Percentiles rank a stretch among this genome's conserved stretches.
Evolutionary conservation across 23 tunicate species (phyloP).

Genomic region (Pegea sp.): DNA sequence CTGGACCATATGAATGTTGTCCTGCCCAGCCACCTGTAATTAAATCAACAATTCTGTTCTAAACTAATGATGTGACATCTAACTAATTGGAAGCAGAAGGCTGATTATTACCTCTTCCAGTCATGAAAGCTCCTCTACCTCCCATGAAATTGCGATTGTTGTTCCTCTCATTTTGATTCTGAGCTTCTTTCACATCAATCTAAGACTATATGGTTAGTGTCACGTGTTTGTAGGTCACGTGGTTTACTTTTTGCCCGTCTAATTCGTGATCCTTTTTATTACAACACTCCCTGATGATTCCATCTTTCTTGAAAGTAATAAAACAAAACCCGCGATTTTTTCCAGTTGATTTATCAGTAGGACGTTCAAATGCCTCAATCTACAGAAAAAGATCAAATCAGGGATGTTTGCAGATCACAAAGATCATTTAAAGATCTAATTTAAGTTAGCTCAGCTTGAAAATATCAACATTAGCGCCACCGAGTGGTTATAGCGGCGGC

Average conservation of each 20-base stretch:
- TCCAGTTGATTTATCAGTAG: constrained; percentile 20
- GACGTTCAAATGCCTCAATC: constrained; percentile 73
- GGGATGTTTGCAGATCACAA: background rate
- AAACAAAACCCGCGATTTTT: constrained; percentile 70
- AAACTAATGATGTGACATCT: too few relatives aligned
- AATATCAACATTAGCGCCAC: background rate
- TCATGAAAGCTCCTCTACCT: constrained; percentile 14
- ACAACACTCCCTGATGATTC: constrained; percentile 21
- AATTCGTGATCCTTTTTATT: constrained; percentile 34
- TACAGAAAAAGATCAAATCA: constrained; percentile 4
- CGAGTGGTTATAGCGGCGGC: background rate
- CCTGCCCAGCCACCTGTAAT: too few relatives aligned
- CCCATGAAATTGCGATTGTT: constrained; percentile 1
- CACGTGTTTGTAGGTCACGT: background rate
- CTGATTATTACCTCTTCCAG: too few relatives aligned
- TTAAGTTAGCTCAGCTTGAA: background rate
- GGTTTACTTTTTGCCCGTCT: constrained; percentile 37
- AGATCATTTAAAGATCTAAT: background rate
- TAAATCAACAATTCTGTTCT: too few relatives aligned
- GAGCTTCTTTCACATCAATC: constrained; percentile 57
- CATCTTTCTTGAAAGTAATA: constrained; percentile 82
- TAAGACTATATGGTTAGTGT: constrained; percentile 2
- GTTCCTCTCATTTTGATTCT: constrained; percentile 2
- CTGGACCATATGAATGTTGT: too few relatives aligned
- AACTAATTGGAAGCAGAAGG: too few relatives aligned